phyloP scores from a whole-genome alignment of 2,888 invertebrate genomes.

The Athrips mouffetella region DNA sequence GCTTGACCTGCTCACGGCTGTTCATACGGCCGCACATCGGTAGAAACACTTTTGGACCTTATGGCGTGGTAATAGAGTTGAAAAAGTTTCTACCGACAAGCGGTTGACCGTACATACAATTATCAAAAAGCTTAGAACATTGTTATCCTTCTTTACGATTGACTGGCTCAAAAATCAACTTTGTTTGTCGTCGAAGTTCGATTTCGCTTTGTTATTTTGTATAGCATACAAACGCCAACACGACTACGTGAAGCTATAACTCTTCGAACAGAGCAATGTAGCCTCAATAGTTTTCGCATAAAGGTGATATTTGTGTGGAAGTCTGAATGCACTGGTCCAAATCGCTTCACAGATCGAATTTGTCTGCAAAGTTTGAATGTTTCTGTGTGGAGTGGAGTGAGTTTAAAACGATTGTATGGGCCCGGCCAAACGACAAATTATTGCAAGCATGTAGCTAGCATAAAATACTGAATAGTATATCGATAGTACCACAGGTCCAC shows the following conservation, averaged over 20 bases:
- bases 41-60: too few species aligned
- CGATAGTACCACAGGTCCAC: too few species aligned
- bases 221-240: constrained; percentile 10
- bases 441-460: constrained; percentile 31
- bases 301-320: constrained; percentile 33
- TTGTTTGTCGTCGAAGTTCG: constrained; percentile 14
- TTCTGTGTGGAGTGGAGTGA: constrained; percentile 44
- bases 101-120: too few species aligned
- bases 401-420: constrained; percentile 50
- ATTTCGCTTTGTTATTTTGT: constrained; percentile 20
- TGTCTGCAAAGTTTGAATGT: constrained; percentile 77
- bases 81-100: too few species aligned
- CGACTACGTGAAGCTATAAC: constrained; percentile 19
- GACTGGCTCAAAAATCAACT: background rate
- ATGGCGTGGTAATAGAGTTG: too few species aligned
- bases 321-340: constrained; percentile 50
- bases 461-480: too few species aligned
- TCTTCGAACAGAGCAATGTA: constrained; percentile 21
- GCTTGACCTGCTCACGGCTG: too few species aligned
- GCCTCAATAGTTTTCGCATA: constrained; percentile 32
- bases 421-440: constrained; percentile 40
- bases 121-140: background rate
- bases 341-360: constrained; percentile 66
- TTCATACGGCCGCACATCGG: too few species aligned
- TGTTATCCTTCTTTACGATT: constrained; percentile 1